Conservation (phyloP, 2,113 vertebrate species). For the Myocastor coypus region DNA sequence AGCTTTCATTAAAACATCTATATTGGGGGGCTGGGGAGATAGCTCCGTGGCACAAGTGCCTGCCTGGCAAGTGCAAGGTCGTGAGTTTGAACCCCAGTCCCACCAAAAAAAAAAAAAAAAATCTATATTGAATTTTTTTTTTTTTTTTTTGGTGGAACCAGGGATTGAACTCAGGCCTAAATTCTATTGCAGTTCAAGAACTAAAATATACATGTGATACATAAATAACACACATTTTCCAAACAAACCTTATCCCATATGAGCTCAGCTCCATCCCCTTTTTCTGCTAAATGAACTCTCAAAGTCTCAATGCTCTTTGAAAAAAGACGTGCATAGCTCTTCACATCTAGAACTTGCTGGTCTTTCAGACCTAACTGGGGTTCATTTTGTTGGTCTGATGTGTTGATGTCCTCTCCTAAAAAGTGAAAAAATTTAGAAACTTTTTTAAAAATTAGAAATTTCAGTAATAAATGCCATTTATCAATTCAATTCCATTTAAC, state of each 20-base stretch:
- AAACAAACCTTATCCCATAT: conserved; percentile 97
- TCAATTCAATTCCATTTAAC: conserved; percentile 12
- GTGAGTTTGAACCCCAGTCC: too few species aligned
- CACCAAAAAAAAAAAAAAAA: too few species aligned
- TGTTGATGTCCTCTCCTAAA: conserved; percentile 80
- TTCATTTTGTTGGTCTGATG: conserved; percentile 87
- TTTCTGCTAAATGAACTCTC: conserved; percentile 91
- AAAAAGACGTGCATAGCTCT: conserved; percentile 93
- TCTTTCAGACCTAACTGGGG: conserved; percentile 92
- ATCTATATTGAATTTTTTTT: neutral
- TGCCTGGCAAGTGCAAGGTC: too few species aligned
- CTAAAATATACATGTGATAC: neutral
- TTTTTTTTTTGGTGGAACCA: too few species aligned
- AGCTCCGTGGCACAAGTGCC: too few species aligned
- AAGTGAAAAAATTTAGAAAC: neutral
- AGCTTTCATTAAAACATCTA: conserved; percentile 12
- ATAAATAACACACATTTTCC: neutral
- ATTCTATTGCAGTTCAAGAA: conserved; percentile 30
- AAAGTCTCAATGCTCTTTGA: conserved; percentile 94
- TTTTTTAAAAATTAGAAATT: neutral
- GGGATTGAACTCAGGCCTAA: neutral
- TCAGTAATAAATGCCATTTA: conserved; percentile 45
- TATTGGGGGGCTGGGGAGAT: too few species aligned
- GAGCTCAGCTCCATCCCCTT: conserved; percentile 94
- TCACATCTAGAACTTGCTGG: conserved; percentile 95